Evolutionary conservation across 2,113 vertebrate genomes (phyloP).

Genomic region (Symphodus melops): DNA sequence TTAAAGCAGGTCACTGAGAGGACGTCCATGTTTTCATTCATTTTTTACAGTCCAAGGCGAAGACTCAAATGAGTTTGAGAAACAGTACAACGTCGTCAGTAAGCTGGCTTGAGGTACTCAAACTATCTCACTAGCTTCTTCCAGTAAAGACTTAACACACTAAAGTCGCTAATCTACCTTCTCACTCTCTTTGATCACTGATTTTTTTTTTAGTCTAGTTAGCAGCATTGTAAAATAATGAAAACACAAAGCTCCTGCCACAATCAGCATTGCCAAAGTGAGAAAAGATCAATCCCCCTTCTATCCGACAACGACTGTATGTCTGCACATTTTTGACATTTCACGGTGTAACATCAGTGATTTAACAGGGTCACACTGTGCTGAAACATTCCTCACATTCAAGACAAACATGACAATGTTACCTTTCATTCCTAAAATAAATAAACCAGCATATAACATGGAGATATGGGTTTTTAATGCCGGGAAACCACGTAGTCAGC

Average conservation of each 20-base stretch:
- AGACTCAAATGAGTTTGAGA: no score
- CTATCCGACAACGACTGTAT: background rate
- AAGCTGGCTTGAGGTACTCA: no score
- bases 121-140: no score
- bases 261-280: background rate
- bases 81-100: no score
- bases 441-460: background rate
- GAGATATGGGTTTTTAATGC: background rate
- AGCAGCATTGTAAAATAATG: no score
- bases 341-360: conserved; percentile 56
- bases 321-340: conserved; percentile 51
- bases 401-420: conserved; percentile 40
- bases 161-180: no score
- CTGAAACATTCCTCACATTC: conserved; percentile 57
- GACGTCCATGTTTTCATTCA: no score
- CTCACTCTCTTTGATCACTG: no score
- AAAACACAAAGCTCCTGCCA: background rate
- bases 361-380: conserved; percentile 42
- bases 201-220: no score
- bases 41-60: no score
- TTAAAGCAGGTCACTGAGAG: no score
- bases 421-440: conserved; percentile 52
- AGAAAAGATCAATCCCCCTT: conserved; percentile 21
- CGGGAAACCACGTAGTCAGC: background rate
- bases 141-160: no score